Conservation (phyloP, 2,113 vertebrate genomes). For the Octodon degus region DNA sequence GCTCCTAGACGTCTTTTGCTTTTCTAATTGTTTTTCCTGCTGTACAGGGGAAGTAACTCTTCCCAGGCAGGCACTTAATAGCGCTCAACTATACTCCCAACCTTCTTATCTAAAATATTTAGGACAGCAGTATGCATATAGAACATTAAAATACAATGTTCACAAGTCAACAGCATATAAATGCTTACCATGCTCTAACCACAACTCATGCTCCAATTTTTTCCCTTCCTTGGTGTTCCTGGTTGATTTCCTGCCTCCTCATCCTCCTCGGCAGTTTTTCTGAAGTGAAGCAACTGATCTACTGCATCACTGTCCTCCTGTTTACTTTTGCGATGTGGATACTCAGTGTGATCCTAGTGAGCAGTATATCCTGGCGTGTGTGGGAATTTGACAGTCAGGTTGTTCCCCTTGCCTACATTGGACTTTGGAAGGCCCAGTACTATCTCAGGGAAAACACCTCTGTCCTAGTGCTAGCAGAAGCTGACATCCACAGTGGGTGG, state of each 20-base stretch:
- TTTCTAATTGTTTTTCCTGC: too few relatives aligned
- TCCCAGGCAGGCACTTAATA: too few relatives aligned
- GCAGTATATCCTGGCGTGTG: not conserved
- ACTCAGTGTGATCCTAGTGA: not conserved
- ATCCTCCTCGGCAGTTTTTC: not conserved
- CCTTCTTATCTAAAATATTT: not conserved
- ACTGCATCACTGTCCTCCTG: not conserved
- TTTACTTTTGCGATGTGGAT: not conserved
- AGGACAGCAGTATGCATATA: not conserved
- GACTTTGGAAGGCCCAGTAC: constrained; percentile 86
- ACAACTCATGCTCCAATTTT: not conserved
- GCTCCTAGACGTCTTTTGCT: not conserved
- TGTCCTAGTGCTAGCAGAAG: fast-evolving
- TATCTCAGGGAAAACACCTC: not conserved
- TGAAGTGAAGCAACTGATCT: not conserved
- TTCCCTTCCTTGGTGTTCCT: not conserved
- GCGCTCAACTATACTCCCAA: too few relatives aligned
- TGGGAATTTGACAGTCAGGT: not conserved
- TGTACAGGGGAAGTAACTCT: too few relatives aligned
- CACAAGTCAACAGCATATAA: not conserved
- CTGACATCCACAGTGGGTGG: not conserved
- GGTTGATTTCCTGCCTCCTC: not conserved
- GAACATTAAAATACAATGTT: not conserved
- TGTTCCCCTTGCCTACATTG: constrained; percentile 80
- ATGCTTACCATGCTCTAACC: not conserved